Evolutionary conservation across 2,888 invertebrate species (phyloP), one percentile per base, ranked within the genome.

Genomic region (Hirtodrosophila cameraria): DNA sequence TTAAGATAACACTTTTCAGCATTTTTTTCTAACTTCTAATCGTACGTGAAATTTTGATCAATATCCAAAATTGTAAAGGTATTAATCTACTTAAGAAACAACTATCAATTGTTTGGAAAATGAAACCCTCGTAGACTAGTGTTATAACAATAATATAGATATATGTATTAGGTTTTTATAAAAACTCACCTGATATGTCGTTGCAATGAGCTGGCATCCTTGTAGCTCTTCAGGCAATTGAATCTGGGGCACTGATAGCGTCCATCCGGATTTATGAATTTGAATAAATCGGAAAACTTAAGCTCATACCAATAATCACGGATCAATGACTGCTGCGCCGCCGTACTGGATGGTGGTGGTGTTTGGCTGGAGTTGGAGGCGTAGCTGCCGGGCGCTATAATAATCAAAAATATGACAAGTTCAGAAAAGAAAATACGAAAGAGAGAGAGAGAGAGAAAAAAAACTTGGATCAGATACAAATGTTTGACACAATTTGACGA

Each of bases 191-290:
- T 90, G 89, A 91, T 91, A 89, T 91, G 91, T 87, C 91, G 89
- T 89, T 91, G 91, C 81, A 91, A 87, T 67, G 91, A 91, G 87
- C 91, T 91, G 81, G 91, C 91, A 84, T 91, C 91, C 86, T 91
- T 91, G 77, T 91, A 91, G 82, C 90, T 91, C 88, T 91, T 91
- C 69, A 89, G 87, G 83, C 91, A 91, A 88, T 91, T 90, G 55
- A 85, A 87, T 75, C 91, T 88, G 65, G 91, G 91, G 87, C 91
- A 91, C 81, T 90, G 90, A 85, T 91, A 91, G 60, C 91, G 88
- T 79, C 91, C 91, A 73, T 91, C 91, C 36, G 89, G 88, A 88
- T 91, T 91, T 57, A 91, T 90, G 65, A 91, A 90, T 68, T 91
- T 91, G 68, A 90, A 90, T 70, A 91, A 78, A 88, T 91, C 91